phyloP scores from a whole-genome alignment of 2,888 invertebrate species.

The Clistopyga incitator region DNA sequence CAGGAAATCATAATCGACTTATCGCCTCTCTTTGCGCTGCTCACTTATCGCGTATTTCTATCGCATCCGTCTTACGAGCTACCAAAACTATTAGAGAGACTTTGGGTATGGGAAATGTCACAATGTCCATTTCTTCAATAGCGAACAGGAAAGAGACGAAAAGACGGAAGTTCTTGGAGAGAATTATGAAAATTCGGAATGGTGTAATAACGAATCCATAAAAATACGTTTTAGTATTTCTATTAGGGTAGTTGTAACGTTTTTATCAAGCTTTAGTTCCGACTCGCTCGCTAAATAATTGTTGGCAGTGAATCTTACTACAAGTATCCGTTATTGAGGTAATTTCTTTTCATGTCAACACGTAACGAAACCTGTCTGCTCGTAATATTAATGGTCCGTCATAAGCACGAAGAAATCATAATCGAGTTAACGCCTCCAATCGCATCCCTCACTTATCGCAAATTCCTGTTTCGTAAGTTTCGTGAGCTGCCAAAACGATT shows the following conservation, averaged over 20 bases:
- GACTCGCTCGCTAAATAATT: slow-evolving; percentile 33
- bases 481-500: slow-evolving; percentile 4
- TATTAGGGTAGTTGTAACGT: too few relatives aligned
- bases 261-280: too few relatives aligned
- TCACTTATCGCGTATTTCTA: slow-evolving; percentile 36
- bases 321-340: slow-evolving; percentile 50
- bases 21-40: slow-evolving; percentile 4
- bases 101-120: neutral
- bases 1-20: slow-evolving; percentile 38
- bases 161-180: neutral
- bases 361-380: slow-evolving; percentile 50
- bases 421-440: slow-evolving; percentile 26
- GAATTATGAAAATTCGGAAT: too few relatives aligned
- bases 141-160: neutral
- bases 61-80: slow-evolving; percentile 11
- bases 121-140: neutral
- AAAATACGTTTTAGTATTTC: too few relatives aligned
- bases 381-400: slow-evolving; percentile 53
- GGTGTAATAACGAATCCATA: too few relatives aligned
- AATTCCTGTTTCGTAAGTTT: slow-evolving; percentile 27
- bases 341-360: slow-evolving; percentile 64
- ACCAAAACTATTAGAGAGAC: slow-evolving; percentile 1
- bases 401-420: slow-evolving; percentile 39
- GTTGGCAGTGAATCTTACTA: slow-evolving; percentile 36
- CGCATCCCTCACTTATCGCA: slow-evolving; percentile 17